These are phyloP conservation scores for Terrapene triunguis DNA, from an alignment of 2,113 vertebrate genomes.

Conservation along the genomic window DNA sequence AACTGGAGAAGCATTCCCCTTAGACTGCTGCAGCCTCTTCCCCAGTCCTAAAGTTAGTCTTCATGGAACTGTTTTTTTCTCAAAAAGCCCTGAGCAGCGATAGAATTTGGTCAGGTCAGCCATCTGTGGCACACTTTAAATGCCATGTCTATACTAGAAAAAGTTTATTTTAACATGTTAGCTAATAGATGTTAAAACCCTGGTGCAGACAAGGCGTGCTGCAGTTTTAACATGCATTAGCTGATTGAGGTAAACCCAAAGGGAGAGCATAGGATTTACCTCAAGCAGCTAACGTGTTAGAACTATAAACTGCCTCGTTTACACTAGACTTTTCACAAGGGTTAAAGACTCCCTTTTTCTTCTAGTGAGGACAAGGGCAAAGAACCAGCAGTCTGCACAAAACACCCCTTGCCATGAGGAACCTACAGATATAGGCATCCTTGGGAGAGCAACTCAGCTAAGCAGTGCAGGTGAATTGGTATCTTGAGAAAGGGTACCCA, in stretches of 20 bases:
- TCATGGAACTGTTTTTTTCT: background rate
- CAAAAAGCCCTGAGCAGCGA: fast-evolving
- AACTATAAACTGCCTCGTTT: background rate
- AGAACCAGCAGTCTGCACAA: background rate
- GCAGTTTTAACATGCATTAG: background rate
- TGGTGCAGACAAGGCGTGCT: background rate
- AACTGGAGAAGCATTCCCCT: background rate
- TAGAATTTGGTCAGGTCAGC: fast-evolving
- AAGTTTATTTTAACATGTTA: background rate
- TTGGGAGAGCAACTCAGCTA: background rate
- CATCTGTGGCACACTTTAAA: background rate
- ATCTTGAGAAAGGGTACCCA: background rate
- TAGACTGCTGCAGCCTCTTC: background rate
- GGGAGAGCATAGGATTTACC: background rate
- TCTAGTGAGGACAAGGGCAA: background rate
- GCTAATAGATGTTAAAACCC: background rate
- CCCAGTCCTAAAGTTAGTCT: background rate
- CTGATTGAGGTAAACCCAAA: background rate
- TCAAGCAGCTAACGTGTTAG: background rate
- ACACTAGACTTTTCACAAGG: background rate
- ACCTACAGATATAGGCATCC: background rate
- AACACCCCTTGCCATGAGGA: fast-evolving
- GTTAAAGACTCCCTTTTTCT: background rate
- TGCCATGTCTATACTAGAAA: background rate
- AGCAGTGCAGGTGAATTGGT: background rate